Base-by-base conservation (phyloP, 2,888 invertebrate genomes). In the Lasioglossum lativentre region DNA sequence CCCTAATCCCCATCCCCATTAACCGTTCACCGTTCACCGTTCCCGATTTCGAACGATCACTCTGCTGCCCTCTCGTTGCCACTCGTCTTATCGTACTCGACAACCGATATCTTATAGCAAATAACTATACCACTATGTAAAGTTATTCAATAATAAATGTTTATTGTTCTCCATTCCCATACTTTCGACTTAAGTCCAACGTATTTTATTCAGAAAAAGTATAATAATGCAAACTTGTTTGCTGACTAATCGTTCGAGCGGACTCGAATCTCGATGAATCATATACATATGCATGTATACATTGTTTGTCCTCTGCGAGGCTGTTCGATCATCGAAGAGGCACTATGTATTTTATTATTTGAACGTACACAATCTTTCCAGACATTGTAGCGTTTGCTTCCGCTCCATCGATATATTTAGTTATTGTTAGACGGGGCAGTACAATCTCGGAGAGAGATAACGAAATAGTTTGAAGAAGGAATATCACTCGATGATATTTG, bases 391-490 rank as follows among this genome's bases (percentile, higher is more conserved):
- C 12, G n/a, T 56, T 56, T 56, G 12, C n/a, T n/a, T n/a, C 1
- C n/a, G 56, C 8, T n/a, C 10, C 1, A n/a, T 59, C 52, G 42
- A 75, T 59, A 75, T 52, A 75, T 72, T 59, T 68, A 30, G 23
- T 75, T 63, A 27, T 66, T 1, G 66, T 34, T 38, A 23, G 30
- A 38, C 8, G 14, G 34, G 23, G 0, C 30, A 23, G 34, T 66
- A 56, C 8, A 66, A 19, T 38, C 66, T 19, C 10, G 0, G 2
- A 8, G 34, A 19, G 6, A 19, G 34, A 66, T 38, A 66, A 66
- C 19, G 19, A 30, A 66, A 19, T 34, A 34, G 63, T 27, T 16
- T 2, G 2, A 63, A 30, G 30, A 30, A 63, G 5, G 63, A 63
- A 19, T 23, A 34, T n/a, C 56, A 56, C 12, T n/a, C 56, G n/a